Conservation (phyloP, 2,888 invertebrate species). For the Leucophora obtusa region DNA sequence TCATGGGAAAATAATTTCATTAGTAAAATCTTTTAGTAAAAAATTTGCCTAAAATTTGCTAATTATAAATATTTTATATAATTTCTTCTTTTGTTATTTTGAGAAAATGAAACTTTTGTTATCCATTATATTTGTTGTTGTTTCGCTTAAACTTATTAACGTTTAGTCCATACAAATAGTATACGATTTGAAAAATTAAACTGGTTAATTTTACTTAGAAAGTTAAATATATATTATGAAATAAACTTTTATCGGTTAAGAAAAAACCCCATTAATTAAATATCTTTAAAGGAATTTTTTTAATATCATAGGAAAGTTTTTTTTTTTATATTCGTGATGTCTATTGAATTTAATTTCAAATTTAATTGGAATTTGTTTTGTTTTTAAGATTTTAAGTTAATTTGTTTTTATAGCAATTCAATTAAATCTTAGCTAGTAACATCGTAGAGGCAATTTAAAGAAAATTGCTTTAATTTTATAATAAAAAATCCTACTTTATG, state of each 20-base stretch:
- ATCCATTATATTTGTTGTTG: no score
- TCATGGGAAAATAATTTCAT: conserved; percentile 53
- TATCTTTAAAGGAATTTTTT: neutral
- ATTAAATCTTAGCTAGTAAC: neutral
- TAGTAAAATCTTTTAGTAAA: conserved; percentile 18
- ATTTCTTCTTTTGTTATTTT: neutral
- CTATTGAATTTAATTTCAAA: neutral
- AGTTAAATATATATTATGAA: neutral
- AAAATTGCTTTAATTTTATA: conserved; percentile 3
- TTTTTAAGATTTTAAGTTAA: neutral
- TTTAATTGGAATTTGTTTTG: neutral
- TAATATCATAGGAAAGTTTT: neutral
- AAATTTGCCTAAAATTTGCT: neutral
- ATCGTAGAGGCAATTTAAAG: neutral
- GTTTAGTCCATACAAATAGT: no score
- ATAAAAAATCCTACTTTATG: neutral
- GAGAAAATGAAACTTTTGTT: neutral
- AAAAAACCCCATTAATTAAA: neutral
- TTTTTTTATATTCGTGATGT: neutral
- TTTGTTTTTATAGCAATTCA: neutral
- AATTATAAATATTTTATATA: neutral
- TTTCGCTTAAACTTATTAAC: no score
- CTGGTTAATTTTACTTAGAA: no score
- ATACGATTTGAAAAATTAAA: no score
- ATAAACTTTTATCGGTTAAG: no score